These are phyloP conservation scores for Plecotus auritus DNA, from an alignment of 2,113 vertebrate genomes.

Conservation along the genomic window DNA sequence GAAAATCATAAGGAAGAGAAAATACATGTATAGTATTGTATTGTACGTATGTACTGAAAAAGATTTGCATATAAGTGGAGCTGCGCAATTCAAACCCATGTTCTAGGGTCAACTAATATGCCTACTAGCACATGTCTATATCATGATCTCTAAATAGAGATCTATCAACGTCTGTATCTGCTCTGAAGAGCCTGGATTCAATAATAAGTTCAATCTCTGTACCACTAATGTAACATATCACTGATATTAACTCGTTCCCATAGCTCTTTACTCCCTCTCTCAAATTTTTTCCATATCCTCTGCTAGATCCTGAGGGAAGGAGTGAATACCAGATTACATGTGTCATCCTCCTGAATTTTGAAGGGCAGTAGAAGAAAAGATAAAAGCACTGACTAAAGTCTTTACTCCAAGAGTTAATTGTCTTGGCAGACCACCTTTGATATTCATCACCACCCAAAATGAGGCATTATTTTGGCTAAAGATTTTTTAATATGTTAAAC, in stretches of 20 bases:
- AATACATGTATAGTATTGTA: not conserved
- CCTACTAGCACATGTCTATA: not conserved
- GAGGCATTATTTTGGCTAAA: slow-evolving; percentile 12
- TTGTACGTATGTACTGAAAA: not conserved
- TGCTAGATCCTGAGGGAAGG: not conserved
- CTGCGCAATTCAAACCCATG: not conserved
- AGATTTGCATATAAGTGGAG: not conserved
- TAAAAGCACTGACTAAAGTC: not conserved
- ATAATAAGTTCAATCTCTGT: not conserved
- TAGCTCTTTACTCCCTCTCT: not conserved
- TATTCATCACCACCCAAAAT: not conserved
- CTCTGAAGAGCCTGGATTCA: not conserved
- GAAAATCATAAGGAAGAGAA: not conserved
- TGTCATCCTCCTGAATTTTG: not conserved
- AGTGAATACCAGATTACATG: not conserved
- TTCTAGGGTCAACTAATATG: not conserved
- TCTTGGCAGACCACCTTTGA: not conserved
- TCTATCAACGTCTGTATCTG: not conserved
- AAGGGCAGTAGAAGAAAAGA: not conserved
- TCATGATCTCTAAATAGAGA: not conserved
- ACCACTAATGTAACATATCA: not conserved
- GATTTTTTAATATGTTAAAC: slow-evolving; percentile 16
- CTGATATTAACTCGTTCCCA: not conserved
- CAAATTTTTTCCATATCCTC: not conserved
- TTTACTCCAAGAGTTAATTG: not conserved